Base-by-base conservation (phyloP, 2,888 invertebrate species). In the Opisthograptis luteolata region DNA sequence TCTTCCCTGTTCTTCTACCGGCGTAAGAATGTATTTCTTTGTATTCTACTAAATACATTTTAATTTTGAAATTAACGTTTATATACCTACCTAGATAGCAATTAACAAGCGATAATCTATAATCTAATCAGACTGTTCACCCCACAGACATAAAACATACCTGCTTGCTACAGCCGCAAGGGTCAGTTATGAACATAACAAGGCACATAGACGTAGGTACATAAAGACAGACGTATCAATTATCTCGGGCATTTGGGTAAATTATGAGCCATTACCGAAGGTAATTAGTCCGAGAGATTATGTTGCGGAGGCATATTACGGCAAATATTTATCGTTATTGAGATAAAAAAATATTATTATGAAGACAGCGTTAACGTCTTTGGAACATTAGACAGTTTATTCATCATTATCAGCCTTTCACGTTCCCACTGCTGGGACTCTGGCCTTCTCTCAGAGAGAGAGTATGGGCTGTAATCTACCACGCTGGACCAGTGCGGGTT, bases 141-240 rank as follows among this genome's bases (percentile, higher is more conserved):
- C 17, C 17, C 2, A 17, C 5, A 17, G 5, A 5, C 17, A 17
- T n/a, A 2, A 2, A n/a, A 27, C 27, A 10, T 28, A 28, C 13
- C 1, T 12, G 10, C 10, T 28, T 7, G 7, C 12, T 7, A 22
- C 14, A 22, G 13, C 10, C 32, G 20, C 34, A 20, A 32, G 22
- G 34, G 4, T 31, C 22, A 22, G 7, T 14, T 6, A 35, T 22
- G 12, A n/a, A 42, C 24, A 25, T 39, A 42, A 37, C 9, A 37
- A 32, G 32, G 20, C 10, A 34, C 27, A 48, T 24, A 40, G 27
- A 27, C 27, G 19, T 40, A 30, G 5, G 39, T 20, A 43, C 27
- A 50, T 44, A 50, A 50, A 39, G 50, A 46, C 45, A 37, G 46
- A 46, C 52, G 32, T 52, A 56, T 56, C 52, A 45, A 56, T 56